Conservation (phyloP, 2,888 invertebrate genomes). For the Mesoligia furuncula region DNA sequence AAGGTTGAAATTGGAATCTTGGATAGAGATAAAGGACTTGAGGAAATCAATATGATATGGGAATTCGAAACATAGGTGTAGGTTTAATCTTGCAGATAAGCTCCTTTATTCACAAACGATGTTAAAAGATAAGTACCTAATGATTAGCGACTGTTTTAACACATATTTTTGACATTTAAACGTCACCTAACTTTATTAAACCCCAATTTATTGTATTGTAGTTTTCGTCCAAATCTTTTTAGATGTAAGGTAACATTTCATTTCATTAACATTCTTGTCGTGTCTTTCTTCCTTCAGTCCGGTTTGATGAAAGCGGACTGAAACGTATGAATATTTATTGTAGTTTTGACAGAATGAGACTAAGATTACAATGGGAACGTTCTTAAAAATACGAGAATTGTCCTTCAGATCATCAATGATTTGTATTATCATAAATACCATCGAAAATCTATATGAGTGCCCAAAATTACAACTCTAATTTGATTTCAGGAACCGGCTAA, state of each 20-base stretch:
- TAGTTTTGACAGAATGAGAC: too few species aligned
- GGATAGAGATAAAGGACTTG: background rate
- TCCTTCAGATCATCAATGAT: background rate
- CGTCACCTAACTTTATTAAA: too few species aligned
- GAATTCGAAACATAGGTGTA: background rate
- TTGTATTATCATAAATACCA: background rate
- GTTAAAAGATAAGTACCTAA: too few species aligned
- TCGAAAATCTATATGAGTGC: background rate
- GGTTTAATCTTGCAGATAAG: background rate
- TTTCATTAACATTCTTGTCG: background rate
- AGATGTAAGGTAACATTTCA: background rate
- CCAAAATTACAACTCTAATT: background rate
- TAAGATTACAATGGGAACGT: too few species aligned
- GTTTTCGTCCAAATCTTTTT: too few species aligned
- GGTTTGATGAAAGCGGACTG: background rate
- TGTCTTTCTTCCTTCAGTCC: background rate
- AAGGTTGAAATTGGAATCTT: background rate
- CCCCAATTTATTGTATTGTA: too few species aligned
- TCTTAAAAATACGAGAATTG: too few species aligned
- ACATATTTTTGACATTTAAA: too few species aligned
- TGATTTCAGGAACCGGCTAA: background rate
- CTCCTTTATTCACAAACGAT: too few species aligned
- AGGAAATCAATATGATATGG: background rate
- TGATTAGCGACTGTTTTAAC: too few species aligned
- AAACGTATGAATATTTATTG: too few species aligned